These are phyloP conservation scores for Premnoplex brunnescens DNA, from an alignment of 2,797 vertebrate species.

Conservation along the genomic window DNA sequence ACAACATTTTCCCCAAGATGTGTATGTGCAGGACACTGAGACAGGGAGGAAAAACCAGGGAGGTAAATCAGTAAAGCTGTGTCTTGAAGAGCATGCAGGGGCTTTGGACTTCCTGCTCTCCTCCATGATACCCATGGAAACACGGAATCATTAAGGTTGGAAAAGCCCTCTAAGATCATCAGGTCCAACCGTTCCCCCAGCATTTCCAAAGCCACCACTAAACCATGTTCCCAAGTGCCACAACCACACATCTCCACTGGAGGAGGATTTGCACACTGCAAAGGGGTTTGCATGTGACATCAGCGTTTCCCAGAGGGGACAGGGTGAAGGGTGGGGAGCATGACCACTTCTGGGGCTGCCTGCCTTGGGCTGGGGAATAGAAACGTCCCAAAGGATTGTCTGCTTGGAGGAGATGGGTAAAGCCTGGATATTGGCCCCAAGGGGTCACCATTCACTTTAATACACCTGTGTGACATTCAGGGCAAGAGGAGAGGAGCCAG, in stretches of 20 bases:
- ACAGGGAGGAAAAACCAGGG: neutral
- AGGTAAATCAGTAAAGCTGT: neutral
- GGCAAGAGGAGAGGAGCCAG: neutral
- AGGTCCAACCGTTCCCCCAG: neutral
- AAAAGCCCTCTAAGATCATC: neutral
- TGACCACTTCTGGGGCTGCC: accelerated
- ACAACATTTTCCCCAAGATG: neutral
- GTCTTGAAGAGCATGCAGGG: neutral
- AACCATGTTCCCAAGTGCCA: too few relatives aligned
- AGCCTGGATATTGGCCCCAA: neutral
- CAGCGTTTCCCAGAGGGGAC: neutral
- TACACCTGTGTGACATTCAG: neutral
- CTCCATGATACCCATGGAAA: neutral
- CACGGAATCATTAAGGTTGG: neutral
- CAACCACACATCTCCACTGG: neutral
- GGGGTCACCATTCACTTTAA: neutral
- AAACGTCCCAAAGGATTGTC: neutral
- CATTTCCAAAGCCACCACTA: neutral
- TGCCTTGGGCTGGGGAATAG: neutral
- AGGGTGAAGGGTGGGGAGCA: neutral
- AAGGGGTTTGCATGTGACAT: neutral
- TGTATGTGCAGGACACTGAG: neutral
- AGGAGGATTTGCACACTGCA: neutral
- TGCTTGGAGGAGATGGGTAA: neutral
- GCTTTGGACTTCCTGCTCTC: neutral